Evolutionary conservation across 2,888 invertebrate genomes (phyloP).

Genomic region (Euclidia mi): DNA sequence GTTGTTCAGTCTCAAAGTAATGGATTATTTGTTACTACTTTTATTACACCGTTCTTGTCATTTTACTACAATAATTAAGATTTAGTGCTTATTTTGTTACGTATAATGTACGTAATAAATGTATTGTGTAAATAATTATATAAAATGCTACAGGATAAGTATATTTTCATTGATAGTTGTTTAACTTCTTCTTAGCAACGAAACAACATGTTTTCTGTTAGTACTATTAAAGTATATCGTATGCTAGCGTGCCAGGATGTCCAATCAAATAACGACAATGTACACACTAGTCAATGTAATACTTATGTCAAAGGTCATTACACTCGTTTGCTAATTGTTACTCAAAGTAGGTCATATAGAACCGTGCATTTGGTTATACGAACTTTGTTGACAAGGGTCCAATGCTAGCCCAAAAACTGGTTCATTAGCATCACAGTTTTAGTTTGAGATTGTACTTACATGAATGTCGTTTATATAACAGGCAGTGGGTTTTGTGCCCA

Average conservation of each 20-base stretch:
- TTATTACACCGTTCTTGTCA: slow-evolving; percentile 1
- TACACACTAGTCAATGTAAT: slow-evolving; percentile 46
- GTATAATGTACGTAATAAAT: slow-evolving; percentile 2
- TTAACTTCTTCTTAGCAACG: too few relatives aligned
- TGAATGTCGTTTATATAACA: slow-evolving; percentile 35
- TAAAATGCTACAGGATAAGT: too few relatives aligned
- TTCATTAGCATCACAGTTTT: slow-evolving; percentile 59
- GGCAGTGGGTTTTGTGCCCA: slow-evolving; percentile 13
- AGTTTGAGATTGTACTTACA: slow-evolving; percentile 43
- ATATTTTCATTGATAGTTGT: too few relatives aligned
- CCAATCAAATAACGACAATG: slow-evolving; percentile 50
- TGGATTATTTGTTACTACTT: background rate
- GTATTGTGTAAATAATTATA: too few relatives aligned
- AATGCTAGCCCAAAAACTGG: slow-evolving; percentile 54
- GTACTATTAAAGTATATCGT: slow-evolving; percentile 1
- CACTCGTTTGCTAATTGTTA: slow-evolving; percentile 57
- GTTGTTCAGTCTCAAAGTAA: background rate
- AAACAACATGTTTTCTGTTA: too few relatives aligned
- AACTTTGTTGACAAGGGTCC: slow-evolving; percentile 72
- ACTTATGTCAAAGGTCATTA: slow-evolving; percentile 48
- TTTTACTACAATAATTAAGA: background rate
- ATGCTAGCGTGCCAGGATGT: slow-evolving; percentile 45
- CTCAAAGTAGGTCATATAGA: slow-evolving; percentile 61
- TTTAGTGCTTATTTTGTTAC: background rate
- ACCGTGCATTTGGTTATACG: slow-evolving; percentile 60